A percentile compares a stretch with the other conserved stretches of the same genome.
These are phyloP conservation scores for Phainopepla nitens DNA, from an alignment of 2,113 vertebrate species.

Conservation along the genomic window DNA sequence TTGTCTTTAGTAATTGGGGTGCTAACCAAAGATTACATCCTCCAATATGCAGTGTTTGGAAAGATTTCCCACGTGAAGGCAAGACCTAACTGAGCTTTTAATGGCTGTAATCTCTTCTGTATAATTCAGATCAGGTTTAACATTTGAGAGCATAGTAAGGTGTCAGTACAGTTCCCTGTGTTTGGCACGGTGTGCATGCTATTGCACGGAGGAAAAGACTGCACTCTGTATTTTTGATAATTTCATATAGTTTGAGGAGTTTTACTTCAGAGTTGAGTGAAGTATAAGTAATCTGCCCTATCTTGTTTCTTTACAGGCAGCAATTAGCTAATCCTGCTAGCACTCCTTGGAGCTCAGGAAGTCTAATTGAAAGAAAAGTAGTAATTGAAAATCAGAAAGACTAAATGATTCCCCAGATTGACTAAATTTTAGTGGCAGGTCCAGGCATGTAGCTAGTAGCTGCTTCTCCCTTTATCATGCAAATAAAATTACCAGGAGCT, in stretches of 20 bases:
- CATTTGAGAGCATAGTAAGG: background rate
- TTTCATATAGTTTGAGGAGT: background rate
- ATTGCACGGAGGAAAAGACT: background rate
- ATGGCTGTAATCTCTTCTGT: background rate
- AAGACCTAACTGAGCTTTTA: background rate
- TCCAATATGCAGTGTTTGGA: background rate
- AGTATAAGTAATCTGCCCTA: background rate
- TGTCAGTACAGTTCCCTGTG: background rate
- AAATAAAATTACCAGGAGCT: background rate
- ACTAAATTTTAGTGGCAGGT: background rate
- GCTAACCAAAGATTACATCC: background rate
- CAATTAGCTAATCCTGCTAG: background rate
- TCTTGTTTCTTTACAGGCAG: background rate
- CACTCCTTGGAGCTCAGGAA: background rate
- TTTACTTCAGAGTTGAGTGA: background rate
- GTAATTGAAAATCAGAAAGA: background rate
- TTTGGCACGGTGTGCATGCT: accelerated
- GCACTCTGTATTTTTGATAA: background rate
- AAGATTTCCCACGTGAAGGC: background rate
- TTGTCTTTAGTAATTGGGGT: background rate
- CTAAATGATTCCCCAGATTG: background rate
- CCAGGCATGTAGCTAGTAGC: background rate
- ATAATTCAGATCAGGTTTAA: background rate
- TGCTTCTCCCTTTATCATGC: background rate
- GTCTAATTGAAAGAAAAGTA: background rate